phyloP scores from a whole-genome alignment of 1,140 invertebrate genomes.

The Orchestia grillus region DNA sequence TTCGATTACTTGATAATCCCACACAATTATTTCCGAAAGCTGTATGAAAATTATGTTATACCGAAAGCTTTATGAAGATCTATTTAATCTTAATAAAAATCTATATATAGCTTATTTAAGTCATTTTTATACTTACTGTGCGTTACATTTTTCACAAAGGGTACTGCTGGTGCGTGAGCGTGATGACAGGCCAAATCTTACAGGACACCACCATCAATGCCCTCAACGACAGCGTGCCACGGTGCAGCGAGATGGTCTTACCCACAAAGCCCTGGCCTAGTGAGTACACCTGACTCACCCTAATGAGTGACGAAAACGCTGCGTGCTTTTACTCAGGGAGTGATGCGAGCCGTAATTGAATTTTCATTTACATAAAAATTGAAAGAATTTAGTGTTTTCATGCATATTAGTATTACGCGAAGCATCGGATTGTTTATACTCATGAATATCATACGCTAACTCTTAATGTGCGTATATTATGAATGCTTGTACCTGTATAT shows the following conservation, averaged over 20 bases:
- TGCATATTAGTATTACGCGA: too few species aligned
- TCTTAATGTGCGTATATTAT: too few species aligned
- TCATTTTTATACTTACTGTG: background rate
- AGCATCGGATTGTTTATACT: too few species aligned
- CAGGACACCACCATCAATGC: conserved; percentile 14
- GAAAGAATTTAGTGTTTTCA: too few species aligned
- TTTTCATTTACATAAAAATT: too few species aligned
- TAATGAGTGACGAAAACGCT: background rate
- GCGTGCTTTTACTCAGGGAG: background rate
- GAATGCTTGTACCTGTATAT: too few species aligned
- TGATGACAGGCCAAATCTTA: background rate
- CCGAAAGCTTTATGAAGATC: too few species aligned
- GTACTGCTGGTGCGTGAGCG: conserved; percentile 39
- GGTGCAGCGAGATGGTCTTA: conserved; percentile 4
- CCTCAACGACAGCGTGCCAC: conserved; percentile 2
- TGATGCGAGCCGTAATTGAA: background rate
- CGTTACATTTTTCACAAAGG: background rate
- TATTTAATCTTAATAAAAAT: too few species aligned
- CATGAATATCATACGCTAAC: too few species aligned
- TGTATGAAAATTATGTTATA: too few species aligned
- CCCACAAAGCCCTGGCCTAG: conserved; percentile 43
- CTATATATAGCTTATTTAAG: background rate
- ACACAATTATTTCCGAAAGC: too few species aligned
- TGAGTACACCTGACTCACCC: background rate
- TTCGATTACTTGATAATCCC: too few species aligned